Evolutionary conservation across 2,888 invertebrate genomes (phyloP).

Genomic region (Himalopsyche japonica): DNA sequence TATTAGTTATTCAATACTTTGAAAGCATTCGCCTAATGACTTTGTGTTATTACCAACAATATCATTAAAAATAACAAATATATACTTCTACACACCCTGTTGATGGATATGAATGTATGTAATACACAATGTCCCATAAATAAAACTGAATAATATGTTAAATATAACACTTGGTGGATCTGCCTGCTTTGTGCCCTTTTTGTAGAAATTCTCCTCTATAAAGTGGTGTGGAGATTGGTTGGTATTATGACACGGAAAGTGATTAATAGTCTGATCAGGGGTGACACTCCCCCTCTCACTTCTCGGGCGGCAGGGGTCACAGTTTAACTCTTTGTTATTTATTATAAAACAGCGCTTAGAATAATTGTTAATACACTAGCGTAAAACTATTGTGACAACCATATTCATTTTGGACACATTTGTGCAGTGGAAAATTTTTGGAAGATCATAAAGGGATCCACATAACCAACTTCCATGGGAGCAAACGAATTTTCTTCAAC

Average conservation of each 20-base stretch:
- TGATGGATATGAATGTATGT: background rate
- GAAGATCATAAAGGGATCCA: background rate
- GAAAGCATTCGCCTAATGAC: too few relatives aligned
- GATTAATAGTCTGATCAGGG: constrained; percentile 27
- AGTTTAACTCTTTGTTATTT: constrained; percentile 14
- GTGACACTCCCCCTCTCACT: background rate
- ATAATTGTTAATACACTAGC: background rate
- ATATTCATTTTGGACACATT: background rate
- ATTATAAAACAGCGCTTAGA: constrained; percentile 4
- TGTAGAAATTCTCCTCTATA: background rate
- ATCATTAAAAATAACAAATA: too few relatives aligned
- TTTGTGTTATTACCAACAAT: too few relatives aligned
- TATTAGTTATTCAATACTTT: too few relatives aligned
- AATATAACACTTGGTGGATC: constrained; percentile 57
- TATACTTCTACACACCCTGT: background rate
- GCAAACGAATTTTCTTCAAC: too few relatives aligned
- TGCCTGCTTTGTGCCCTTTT: constrained; percentile 1
- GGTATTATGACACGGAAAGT: constrained; percentile 39
- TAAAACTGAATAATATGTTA: constrained; percentile 62
- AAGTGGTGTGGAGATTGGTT: constrained; percentile 28
- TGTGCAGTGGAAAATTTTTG: background rate
- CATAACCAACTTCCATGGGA: too few relatives aligned
- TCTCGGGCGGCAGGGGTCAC: constrained; percentile 12
- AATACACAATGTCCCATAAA: constrained; percentile 50
- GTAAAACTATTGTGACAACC: too few relatives aligned